Percentiles rank a stretch among this genome's conserved stretches.
These are phyloP conservation scores for Rhinichthys klamathensis DNA, from an alignment of 2,113 vertebrate genomes.

Conservation along the genomic window DNA sequence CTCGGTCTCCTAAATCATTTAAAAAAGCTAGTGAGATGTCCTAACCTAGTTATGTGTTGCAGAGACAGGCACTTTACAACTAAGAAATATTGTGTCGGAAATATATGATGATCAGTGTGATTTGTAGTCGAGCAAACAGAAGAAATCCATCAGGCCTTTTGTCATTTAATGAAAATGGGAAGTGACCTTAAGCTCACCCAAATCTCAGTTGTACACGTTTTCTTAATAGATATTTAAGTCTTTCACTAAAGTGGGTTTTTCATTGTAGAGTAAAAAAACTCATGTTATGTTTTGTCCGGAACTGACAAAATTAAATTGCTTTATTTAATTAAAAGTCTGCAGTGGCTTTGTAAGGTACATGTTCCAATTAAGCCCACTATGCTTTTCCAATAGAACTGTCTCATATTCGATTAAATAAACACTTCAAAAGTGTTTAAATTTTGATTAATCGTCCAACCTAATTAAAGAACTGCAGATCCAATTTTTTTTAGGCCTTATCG, in stretches of 20 bases:
- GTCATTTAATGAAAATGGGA: background rate
- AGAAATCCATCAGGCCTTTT: background rate
- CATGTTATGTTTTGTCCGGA: background rate
- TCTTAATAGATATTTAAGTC: background rate
- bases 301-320: background rate
- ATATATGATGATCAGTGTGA: background rate
- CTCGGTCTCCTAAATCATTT: background rate
- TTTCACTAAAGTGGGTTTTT: background rate
- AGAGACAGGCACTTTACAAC: background rate
- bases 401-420: background rate
- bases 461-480: background rate
- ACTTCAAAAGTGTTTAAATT: background rate
- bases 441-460: background rate
- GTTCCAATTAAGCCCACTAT: slow-evolving; percentile 8
- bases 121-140: background rate
- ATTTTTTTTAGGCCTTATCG: background rate
- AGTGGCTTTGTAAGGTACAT: background rate
- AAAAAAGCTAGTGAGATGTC: too few relatives aligned
- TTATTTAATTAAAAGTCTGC: background rate
- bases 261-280: background rate
- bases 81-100: background rate
- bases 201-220: background rate
- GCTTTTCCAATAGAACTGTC: background rate
- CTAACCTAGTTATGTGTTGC: background rate
- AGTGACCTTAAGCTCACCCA: background rate